Conservation (phyloP, 1,140 invertebrate species). For the Listronotus bonariensis region DNA sequence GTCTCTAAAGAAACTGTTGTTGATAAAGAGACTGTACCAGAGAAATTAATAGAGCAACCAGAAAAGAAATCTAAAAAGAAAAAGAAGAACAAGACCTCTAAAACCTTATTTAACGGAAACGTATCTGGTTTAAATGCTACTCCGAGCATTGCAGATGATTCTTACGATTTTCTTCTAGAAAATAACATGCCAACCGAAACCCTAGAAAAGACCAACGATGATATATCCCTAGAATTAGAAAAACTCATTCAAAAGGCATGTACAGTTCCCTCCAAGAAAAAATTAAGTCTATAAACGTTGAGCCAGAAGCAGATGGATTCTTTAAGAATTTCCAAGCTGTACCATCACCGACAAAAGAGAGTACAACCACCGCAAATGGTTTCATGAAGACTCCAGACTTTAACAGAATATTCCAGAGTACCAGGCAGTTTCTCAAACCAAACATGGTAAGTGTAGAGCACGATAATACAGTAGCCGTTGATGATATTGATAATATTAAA, state of each 20-base stretch:
- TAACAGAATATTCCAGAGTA: conserved; percentile 42
- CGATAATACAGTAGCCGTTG: conserved; percentile 17
- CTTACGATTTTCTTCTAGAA: conserved; percentile 49
- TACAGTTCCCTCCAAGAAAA: conserved; percentile 50
- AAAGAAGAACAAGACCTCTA: conserved; percentile 47
- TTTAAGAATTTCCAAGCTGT: conserved; percentile 41
- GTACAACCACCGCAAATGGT: conserved; percentile 10
- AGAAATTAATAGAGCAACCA: conserved; percentile 7
- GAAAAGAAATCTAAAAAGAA: conserved; percentile 46
- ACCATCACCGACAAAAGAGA: conserved; percentile 7
- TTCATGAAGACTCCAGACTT: conserved; percentile 40
- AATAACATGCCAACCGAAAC: conserved; percentile 29
- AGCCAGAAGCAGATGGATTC: conserved; percentile 45
- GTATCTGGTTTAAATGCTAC: conserved; percentile 27
- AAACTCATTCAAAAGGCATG: conserved; percentile 53
- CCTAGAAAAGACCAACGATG: conserved; percentile 52
- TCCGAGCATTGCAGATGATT: conserved; percentile 29
- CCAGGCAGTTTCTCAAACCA: conserved; percentile 42
- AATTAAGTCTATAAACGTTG: conserved; percentile 50
- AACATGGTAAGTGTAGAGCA: conserved; percentile 42
- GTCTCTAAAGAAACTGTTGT: neutral
- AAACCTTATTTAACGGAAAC: conserved; percentile 11
- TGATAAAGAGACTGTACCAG: conserved; percentile 5
- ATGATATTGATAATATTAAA: conserved; percentile 6
- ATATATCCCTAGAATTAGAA: conserved; percentile 53